These are phyloP conservation scores for Pantelozetes paolii DNA, from an alignment of 2,888 invertebrate species.

Conservation along the genomic window DNA sequence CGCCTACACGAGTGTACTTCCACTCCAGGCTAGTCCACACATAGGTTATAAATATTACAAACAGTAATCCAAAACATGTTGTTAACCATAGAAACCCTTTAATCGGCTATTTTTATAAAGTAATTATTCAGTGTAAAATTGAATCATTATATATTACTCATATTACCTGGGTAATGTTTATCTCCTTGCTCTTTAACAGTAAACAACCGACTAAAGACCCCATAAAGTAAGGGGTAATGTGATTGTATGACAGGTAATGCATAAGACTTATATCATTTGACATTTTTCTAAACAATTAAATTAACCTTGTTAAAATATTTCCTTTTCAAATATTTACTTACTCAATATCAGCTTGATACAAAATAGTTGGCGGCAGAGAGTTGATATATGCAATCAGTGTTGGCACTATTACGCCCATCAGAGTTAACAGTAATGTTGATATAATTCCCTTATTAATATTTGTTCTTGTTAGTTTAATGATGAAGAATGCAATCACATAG, in stretches of 20 bases:
- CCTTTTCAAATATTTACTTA: not conserved
- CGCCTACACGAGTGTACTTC: not conserved
- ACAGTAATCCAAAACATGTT: not conserved
- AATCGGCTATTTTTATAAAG: not conserved
- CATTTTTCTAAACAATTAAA: constrained; percentile 3
- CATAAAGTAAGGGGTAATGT: not conserved
- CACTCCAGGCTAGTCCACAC: not conserved
- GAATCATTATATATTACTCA: too few species aligned
- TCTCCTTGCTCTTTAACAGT: not conserved
- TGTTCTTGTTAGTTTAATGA: not conserved
- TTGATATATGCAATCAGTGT: not conserved
- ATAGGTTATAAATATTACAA: not conserved
- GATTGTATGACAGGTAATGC: constrained; percentile 7
- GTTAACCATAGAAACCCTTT: not conserved
- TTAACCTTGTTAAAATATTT: not conserved
- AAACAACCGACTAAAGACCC: not conserved
- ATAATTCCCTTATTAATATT: not conserved
- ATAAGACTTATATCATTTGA: not conserved
- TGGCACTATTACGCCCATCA: not conserved
- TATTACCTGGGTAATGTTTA: not conserved
- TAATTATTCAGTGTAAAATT: not conserved
- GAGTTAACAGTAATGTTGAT: not conserved
- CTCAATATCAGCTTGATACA: not conserved
- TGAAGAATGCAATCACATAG: not conserved
- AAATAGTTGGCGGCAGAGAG: not conserved